phyloP scores from a whole-genome alignment of 2,797 vertebrate genomes.

The Cyprinella venusta region DNA sequence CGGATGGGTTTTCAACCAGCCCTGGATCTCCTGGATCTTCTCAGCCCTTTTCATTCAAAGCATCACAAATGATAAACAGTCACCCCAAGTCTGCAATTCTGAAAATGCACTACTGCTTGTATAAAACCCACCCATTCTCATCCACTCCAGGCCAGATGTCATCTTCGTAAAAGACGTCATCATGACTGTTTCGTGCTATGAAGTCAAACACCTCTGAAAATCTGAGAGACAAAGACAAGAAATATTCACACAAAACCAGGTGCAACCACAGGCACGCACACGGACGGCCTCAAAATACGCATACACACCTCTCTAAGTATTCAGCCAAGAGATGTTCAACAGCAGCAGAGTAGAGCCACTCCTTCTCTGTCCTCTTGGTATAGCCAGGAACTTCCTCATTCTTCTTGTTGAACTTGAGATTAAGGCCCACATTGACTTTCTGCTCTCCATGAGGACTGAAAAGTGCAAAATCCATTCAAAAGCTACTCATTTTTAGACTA shows the following conservation, averaged over 20 bases:
- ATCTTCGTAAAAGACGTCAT: constrained; percentile 97
- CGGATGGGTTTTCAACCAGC: constrained; percentile 92
- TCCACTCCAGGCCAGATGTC: constrained; percentile 94
- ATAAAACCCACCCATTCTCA: constrained; percentile 85
- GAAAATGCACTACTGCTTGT: neutral
- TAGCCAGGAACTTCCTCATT: constrained; percentile 99
- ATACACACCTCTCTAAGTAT: constrained; percentile 89
- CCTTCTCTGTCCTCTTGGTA: constrained; percentile 93
- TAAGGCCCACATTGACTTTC: constrained; percentile 92
- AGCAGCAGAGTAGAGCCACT: constrained; percentile 95
- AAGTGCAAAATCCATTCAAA: constrained; percentile 39
- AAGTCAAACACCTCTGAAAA: constrained; percentile 90
- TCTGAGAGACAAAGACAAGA: constrained; percentile 66
- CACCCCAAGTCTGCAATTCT: neutral
- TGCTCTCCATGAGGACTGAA: constrained; percentile 95
- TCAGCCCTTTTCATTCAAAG: constrained; percentile 79
- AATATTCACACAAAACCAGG: neutral
- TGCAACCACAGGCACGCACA: constrained; percentile 35
- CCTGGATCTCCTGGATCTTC: constrained; percentile 91
- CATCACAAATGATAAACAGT: neutral
- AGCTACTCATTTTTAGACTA: neutral
- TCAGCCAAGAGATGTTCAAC: constrained; percentile 92
- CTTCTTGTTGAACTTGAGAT: constrained; percentile 99
- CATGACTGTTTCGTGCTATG: constrained; percentile 91
- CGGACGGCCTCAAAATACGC: neutral